Evolutionary conservation across 2,797 vertebrate species (phyloP).

Genomic region (Bradypodion pumilum): DNA sequence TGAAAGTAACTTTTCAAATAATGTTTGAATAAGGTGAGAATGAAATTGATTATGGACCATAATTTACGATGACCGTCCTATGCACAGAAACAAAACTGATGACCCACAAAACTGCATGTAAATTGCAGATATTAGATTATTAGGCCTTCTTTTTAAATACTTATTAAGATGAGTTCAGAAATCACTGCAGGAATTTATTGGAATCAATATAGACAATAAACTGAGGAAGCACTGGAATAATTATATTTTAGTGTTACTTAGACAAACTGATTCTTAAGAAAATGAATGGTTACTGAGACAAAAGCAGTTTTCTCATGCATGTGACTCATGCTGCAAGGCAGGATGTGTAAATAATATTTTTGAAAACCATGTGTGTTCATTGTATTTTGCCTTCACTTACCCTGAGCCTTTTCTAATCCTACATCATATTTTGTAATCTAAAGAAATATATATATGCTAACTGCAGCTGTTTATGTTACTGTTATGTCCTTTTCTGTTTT

Average conservation of each 20-base stretch:
- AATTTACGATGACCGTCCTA: background rate
- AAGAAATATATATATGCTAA: slow-evolving; percentile 50
- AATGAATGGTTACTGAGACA: slow-evolving; percentile 30
- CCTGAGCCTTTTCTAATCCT: slow-evolving; percentile 54
- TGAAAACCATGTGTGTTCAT: slow-evolving; percentile 10
- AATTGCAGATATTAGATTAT: background rate
- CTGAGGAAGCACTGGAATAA: slow-evolving; percentile 31
- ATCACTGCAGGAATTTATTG: background rate
- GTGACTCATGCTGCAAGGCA: slow-evolving; percentile 50
- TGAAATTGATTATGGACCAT: background rate
- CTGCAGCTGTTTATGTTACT: slow-evolving; percentile 34
- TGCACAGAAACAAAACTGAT: background rate
- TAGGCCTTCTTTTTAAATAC: background rate
- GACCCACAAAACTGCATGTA: background rate
- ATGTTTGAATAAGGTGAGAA: background rate
- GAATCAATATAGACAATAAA: background rate
- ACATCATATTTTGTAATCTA: slow-evolving; percentile 43
- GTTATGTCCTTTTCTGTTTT: slow-evolving; percentile 26
- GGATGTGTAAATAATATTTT: slow-evolving; percentile 23
- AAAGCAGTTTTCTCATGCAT: slow-evolving; percentile 32
- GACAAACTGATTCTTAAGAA: slow-evolving; percentile 17
- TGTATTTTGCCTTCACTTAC: slow-evolving; percentile 48
- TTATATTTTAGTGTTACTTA: slow-evolving; percentile 11
- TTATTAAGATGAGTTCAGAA: slow-evolving; percentile 7
- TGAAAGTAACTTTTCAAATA: background rate